phyloP scores from a whole-genome alignment of 2,113 vertebrate species.

The Steatornis caripensis region DNA sequence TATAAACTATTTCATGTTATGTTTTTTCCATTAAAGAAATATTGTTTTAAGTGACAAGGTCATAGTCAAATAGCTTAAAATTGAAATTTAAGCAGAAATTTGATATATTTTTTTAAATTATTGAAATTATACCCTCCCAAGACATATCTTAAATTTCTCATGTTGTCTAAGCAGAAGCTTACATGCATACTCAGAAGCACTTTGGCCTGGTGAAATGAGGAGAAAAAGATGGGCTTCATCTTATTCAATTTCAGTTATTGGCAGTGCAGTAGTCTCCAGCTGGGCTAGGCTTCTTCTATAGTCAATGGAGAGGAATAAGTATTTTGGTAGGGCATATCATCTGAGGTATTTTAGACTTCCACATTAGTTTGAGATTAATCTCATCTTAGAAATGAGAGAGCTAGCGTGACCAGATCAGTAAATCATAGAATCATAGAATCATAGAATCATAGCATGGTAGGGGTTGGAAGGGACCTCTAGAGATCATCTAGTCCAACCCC shows the following conservation, averaged over 20 bases:
- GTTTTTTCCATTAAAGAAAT: not conserved
- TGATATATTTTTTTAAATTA: not conserved
- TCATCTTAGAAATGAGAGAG: not conserved
- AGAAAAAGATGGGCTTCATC: not conserved
- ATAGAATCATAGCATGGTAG: no score
- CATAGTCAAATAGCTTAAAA: not conserved
- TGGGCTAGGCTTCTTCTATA: not conserved
- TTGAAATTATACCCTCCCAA: not conserved
- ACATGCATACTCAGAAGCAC: not conserved
- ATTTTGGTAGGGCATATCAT: not conserved
- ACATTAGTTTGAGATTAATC: not conserved
- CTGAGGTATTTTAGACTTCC: not conserved
- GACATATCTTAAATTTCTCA: not conserved
- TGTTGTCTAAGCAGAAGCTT: not conserved
- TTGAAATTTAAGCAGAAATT: not conserved
- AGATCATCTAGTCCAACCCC: no score
- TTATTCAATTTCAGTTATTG: not conserved
- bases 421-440: no score
- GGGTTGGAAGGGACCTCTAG: no score
- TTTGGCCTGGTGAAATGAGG: not conserved
- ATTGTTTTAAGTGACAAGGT: not conserved
- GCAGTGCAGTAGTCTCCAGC: not conserved
- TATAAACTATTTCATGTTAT: not conserved
- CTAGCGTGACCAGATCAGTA: not conserved
- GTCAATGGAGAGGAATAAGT: not conserved